Base-by-base conservation (phyloP, 2,888 invertebrate genomes). In the Autographa pulchrina region DNA sequence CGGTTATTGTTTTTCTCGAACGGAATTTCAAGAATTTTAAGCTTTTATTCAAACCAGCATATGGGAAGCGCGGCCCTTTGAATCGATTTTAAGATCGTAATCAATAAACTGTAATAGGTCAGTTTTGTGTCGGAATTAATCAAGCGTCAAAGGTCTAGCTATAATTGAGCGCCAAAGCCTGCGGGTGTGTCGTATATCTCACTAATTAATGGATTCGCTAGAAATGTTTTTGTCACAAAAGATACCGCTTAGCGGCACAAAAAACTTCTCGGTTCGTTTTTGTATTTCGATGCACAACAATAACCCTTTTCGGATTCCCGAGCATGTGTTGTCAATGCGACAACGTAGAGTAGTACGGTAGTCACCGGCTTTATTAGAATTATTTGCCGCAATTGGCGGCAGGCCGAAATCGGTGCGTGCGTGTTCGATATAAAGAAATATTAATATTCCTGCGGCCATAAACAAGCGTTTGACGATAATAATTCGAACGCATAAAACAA, bases 151-250 rank as follows among this genome's bases (percentile, higher is more conserved):
- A 94, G 94, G 92, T 89, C 92, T 92, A 91, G 85, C 89, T 87
- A 89, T 93, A 93, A 93, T 93, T 92, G 93, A 91, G 90, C 91
- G 90, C 91, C 91, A 89, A 93, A 92, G 91, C 91, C 92, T 90
- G 89, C 89, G 91, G 89, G 90, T 87, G 89, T 88, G 91, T 92
- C 94, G 92, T 95, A 95, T 95, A 94, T 95, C 94, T 93, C 86
- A 91, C 92, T 94, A 95, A 95, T 95, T 95, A 94, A 95, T 95
- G 94, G 93, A 92, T 93, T 94, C 90, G 92, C 94, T 93, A 92
- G 94, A 90, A 92, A 89, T 85, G 88, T 92, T 92, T 91, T 90
- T 90, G 90, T 91, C 90, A 92, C 92, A 94, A 94, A 94, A 91
- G 92, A 89, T 84, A 91, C 94, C 94, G 94, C 93, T 83, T 73